phyloP scores from a whole-genome alignment of 2,888 invertebrate genomes.

The Adelphocoris suturalis region DNA sequence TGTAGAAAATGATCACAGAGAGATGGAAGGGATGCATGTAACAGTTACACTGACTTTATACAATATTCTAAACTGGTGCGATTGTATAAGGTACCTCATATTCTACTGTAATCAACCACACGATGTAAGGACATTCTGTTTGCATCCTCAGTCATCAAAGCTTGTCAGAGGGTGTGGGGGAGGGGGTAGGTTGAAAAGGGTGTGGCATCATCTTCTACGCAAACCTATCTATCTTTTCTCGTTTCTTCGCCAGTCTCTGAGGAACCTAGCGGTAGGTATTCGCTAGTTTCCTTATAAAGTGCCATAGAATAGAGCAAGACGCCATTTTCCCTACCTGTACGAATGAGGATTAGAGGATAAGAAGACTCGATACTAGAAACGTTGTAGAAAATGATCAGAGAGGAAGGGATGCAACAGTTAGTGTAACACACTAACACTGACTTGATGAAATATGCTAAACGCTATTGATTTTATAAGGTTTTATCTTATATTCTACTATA shows the following conservation, averaged over 20 bases:
- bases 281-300: conserved; percentile 14
- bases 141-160: neutral
- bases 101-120: too few species aligned
- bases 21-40: neutral
- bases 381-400: neutral
- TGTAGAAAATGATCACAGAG: neutral
- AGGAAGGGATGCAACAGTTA: neutral
- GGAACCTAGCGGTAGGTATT: conserved; percentile 12
- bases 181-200: too few species aligned
- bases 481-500: too few species aligned
- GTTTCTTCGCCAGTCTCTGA: neutral
- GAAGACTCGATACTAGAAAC: neutral
- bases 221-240: neutral
- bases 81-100: too few species aligned
- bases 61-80: too few species aligned
- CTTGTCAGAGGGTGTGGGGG: too few species aligned
- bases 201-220: neutral
- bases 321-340: neutral
- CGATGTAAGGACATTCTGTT: too few species aligned
- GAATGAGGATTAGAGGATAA: neutral
- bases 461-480: too few species aligned
- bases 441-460: too few species aligned
- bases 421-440: too few species aligned
- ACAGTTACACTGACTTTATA: too few species aligned
- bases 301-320: conserved; percentile 6